Base-by-base conservation (phyloP, 2,888 invertebrate genomes). In the Limnephilus rhombicus region DNA sequence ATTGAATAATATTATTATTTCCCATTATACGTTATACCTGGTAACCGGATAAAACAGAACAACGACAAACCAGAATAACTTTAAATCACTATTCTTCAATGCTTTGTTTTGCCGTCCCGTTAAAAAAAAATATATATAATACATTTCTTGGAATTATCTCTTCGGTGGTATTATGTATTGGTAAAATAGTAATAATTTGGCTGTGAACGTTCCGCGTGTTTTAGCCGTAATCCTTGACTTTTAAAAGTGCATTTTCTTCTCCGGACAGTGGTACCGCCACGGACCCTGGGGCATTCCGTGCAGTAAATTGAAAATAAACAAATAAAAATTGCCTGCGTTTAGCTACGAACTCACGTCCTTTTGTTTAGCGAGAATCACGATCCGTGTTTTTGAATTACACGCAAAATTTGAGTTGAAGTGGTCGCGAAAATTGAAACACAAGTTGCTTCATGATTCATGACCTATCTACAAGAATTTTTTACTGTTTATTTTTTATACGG, bases 161-260 rank as follows among this genome's bases (percentile, higher is more conserved):
- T 53, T 53, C 53, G 53, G 53, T 53, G 53, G 68, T 68, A 24
- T 68, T 68, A 68, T 24, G 24, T 68, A 24, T 68, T 1, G 68
- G 68, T 68, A 68, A 68, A 68, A 68, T 68, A 68, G 68, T 68
- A 24, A 68, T 68, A 68, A 68, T 68, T 68, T 68, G 68, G 7
- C 24, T 68, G 68, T 9, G n/a, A n/a, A 68, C 68, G 68, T 85
- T 85, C 45, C 86, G 53, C 18, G 24, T 45, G 86, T 86, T 53
- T 86, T 86, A 86, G 86, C 53, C 15, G 45, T 86, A 53, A 86
- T 86, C 86, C 86, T 86, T 86, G 86, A 86, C 86, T 86, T 86
- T 86, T 86, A 86, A 86, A 49, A 86, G 37, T 86, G 86, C 86
- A 86, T 86, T 86, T 85, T 86, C 37, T 49, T 45, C 86, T 68